A percentile compares a stretch with the other conserved stretches of the same genome.
These are phyloP conservation scores for Mustelus asterias DNA, from an alignment of 2,113 vertebrate genomes.

Conservation along the genomic window DNA sequence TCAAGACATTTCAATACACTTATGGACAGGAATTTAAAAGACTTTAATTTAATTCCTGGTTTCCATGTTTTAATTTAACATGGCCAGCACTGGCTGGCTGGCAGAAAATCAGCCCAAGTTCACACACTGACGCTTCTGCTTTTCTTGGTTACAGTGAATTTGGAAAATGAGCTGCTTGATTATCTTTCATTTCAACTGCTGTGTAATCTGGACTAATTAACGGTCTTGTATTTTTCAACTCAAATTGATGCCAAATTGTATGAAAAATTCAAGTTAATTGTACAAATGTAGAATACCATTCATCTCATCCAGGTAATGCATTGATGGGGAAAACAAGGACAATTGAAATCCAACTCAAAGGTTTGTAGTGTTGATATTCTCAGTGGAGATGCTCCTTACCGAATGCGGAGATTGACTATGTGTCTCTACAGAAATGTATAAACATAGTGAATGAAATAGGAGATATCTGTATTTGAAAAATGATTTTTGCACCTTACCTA, in stretches of 20 bases:
- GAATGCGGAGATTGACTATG: background rate
- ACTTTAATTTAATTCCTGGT: background rate
- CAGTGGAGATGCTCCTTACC: background rate
- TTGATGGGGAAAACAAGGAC: background rate
- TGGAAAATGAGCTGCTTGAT: background rate
- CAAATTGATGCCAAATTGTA: background rate
- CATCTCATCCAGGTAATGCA: background rate
- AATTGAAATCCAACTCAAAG: background rate
- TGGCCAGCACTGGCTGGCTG: background rate
- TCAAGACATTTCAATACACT: background rate
- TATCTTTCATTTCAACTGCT: background rate
- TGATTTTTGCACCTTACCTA: background rate
- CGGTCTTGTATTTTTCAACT: background rate
- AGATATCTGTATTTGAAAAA: background rate
- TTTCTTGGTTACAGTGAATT: background rate
- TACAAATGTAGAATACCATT: background rate
- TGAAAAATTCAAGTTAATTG: background rate
- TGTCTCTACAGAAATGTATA: conserved; percentile 5
- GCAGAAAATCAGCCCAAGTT: background rate
- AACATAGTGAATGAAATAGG: background rate
- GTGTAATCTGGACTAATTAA: background rate
- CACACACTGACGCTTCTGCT: background rate
- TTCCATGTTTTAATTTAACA: background rate
- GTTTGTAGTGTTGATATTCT: conserved; percentile 10
- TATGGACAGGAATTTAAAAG: background rate